phyloP scores from a whole-genome alignment of 2,888 invertebrate species.

The Phlogophora meticulosa region DNA sequence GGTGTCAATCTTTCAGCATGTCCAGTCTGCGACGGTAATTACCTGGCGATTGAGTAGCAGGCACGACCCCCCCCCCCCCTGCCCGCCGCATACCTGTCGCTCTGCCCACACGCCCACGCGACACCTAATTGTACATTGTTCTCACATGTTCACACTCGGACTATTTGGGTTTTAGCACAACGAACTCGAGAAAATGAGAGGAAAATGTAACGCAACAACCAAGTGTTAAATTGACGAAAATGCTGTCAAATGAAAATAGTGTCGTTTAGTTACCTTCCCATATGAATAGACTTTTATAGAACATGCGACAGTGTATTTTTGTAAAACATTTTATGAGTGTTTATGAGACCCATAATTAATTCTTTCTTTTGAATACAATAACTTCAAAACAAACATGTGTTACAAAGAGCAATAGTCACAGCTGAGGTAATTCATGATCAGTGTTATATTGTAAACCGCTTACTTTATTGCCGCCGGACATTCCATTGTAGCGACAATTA shows the following conservation, averaged over 20 bases:
- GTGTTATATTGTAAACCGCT: constrained; percentile 61
- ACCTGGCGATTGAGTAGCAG: constrained; percentile 74
- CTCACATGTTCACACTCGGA: constrained; percentile 80
- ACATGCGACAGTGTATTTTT: constrained; percentile 2
- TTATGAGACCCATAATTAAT: constrained; percentile 32
- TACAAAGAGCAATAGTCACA: constrained; percentile 33
- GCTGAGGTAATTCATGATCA: constrained; percentile 45
- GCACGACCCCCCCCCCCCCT: constrained; percentile 33
- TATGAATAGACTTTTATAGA: constrained; percentile 11
- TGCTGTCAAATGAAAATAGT: constrained; percentile 16
- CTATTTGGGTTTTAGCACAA: constrained; percentile 72
- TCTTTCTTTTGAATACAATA: constrained; percentile 41
- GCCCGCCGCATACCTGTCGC: constrained; percentile 69
- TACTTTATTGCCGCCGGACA: constrained; percentile 70
- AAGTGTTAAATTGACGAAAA: constrained; percentile 66
- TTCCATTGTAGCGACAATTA: constrained; percentile 74
- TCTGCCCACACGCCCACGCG: constrained; percentile 74
- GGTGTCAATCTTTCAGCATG: constrained; percentile 86
- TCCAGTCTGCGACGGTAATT: constrained; percentile 84
- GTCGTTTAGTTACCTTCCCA: neutral
- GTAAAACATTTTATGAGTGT: constrained; percentile 21
- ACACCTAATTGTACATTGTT: constrained; percentile 81
- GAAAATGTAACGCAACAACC: constrained; percentile 36
- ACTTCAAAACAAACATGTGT: constrained; percentile 47
- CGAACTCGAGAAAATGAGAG: constrained; percentile 67